Conservation (phyloP, 2,797 vertebrate species). For the Eulemur coronatus region DNA sequence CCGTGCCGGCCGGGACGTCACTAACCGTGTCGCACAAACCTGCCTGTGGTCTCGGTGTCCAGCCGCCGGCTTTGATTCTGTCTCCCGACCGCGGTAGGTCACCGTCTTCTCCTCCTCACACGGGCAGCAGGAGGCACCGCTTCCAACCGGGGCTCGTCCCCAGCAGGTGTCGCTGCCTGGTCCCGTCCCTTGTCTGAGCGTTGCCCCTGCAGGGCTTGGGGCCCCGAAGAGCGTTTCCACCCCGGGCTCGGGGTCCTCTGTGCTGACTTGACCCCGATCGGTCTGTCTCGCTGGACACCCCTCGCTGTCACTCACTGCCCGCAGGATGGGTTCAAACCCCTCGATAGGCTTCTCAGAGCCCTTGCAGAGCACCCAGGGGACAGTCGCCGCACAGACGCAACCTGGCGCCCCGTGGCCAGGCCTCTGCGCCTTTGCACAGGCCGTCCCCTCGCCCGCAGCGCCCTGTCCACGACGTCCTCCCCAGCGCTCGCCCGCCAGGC, state of each 20-base stretch:
- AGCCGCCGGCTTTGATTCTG: not conserved
- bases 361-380: not conserved
- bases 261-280: not conserved
- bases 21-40: rapidly evolving
- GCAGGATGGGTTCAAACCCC: not conserved
- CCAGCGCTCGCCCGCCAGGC: rapidly evolving
- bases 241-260: not conserved
- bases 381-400: not conserved
- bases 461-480: not conserved
- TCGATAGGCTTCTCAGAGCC: not conserved
- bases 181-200: no score
- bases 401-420: rapidly evolving
- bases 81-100: not conserved
- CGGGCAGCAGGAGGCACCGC: not conserved
- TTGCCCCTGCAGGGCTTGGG: rapidly evolving
- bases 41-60: not conserved
- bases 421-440: rapidly evolving
- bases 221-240: not conserved
- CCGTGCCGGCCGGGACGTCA: not conserved
- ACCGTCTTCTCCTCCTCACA: not conserved
- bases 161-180: not conserved
- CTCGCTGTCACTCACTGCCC: not conserved
- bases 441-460: not conserved
- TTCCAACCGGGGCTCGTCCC: no score
- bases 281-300: not conserved